Evolutionary conservation across 2,888 invertebrate species (phyloP).

Genomic region (Sturmia bella): DNA sequence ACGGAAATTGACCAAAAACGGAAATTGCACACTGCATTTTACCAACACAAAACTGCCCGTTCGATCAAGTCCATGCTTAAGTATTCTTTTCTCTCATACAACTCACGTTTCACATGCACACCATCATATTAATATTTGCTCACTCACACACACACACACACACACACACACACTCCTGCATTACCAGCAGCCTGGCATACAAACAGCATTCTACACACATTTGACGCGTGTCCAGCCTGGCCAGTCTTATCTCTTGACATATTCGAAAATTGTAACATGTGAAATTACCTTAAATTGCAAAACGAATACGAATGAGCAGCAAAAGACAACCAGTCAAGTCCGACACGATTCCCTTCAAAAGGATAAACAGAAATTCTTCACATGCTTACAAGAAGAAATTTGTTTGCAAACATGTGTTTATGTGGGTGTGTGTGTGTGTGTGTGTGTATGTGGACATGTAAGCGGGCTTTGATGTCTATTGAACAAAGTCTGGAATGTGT

Average conservation of each 20-base stretch:
- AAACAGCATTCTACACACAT: constrained; percentile 16
- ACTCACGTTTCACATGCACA: constrained; percentile 46
- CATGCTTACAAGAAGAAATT: constrained; percentile 22
- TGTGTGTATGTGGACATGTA: constrained; percentile 30
- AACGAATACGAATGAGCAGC: constrained; percentile 20
- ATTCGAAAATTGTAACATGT: constrained; percentile 56
- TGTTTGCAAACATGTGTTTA: not conserved
- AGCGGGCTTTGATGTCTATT: constrained; percentile 45
- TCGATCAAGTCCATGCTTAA: constrained; percentile 13
- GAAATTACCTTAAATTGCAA: constrained; percentile 69
- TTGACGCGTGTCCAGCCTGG: constrained; percentile 55
- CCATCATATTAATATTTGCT: not conserved
- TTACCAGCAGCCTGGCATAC: not conserved
- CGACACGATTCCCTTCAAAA: constrained; percentile 14
- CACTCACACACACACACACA: too few species aligned
- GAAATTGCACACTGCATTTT: constrained; percentile 71
- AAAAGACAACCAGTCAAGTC: constrained; percentile 27
- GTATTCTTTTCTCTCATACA: constrained; percentile 35
- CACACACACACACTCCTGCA: not conserved
- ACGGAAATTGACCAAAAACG: constrained; percentile 71
- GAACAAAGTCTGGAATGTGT: constrained; percentile 55
- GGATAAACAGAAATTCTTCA: constrained; percentile 21
- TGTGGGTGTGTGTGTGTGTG: constrained; percentile 2
- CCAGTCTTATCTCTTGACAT: constrained; percentile 49
- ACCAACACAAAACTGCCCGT: constrained; percentile 2